Conservation (phyloP, 2,888 invertebrate genomes). For the Brachycybe producta region DNA sequence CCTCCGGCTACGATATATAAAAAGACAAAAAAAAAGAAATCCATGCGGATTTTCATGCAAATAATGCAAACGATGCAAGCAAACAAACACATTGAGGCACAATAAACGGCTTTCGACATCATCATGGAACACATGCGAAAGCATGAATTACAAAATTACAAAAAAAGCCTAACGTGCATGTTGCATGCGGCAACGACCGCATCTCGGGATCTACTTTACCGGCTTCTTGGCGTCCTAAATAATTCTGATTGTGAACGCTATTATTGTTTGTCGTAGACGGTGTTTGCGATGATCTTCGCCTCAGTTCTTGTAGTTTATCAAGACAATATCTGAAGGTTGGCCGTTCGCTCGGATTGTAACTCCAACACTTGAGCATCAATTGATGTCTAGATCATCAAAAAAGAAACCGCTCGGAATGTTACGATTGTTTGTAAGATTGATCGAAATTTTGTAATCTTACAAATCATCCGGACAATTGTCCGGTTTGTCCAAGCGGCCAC, state of each 20-base stretch:
- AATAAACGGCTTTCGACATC: too few species aligned
- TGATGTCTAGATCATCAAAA: constrained; percentile 48
- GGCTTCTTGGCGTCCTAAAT: constrained; percentile 33
- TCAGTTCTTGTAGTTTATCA: constrained; percentile 43
- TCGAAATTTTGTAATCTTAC: constrained; percentile 30
- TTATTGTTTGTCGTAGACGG: constrained; percentile 34
- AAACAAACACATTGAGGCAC: neutral
- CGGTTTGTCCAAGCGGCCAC: constrained; percentile 56
- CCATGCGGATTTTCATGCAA: too few species aligned
- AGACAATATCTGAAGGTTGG: constrained; percentile 77
- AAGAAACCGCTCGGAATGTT: neutral
- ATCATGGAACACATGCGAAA: too few species aligned
- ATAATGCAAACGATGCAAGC: constrained; percentile 2
- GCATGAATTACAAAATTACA: too few species aligned
- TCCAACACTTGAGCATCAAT: constrained; percentile 81
- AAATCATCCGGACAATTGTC: constrained; percentile 65
- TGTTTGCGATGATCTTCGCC: constrained; percentile 30
- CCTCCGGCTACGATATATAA: constrained; percentile 36
- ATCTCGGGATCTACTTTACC: too few species aligned
- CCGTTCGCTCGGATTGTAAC: constrained; percentile 61
- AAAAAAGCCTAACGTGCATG: too few species aligned
- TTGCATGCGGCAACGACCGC: too few species aligned
- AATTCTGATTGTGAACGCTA: constrained; percentile 40
- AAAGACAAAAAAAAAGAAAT: constrained; percentile 17
- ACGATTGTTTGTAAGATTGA: neutral